Base-by-base conservation (phyloP, 2,113 vertebrate species). In the Nothobranchius kuhntae region DNA sequence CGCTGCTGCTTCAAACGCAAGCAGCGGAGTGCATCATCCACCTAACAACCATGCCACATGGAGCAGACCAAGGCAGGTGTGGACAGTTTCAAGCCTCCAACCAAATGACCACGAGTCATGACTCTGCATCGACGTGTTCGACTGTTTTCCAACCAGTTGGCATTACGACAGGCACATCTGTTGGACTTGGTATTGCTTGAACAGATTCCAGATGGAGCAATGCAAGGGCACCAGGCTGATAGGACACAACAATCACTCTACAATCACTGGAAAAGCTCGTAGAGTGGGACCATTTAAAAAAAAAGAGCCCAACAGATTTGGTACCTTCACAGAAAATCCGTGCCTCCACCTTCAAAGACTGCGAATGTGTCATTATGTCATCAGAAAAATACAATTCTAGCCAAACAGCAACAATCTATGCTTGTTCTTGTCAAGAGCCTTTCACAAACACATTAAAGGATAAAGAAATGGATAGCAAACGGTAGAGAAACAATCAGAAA, bases 151-250 rank as follows among this genome's bases (percentile, higher is more conserved):
- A 88, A 89, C 80, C 81, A 83, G 87, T 84, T 86, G 87, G 86
- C 83, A 67, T 86, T 68, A 74, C 79, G 78, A 89, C 85, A 91
- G 91, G 89, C 87, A 86, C 84, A 83, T 87, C 84, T 85, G 83
- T 85, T 87, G 90, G 87, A 91, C 87, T 92, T 86, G 73, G 89
- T 91, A 91, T 91, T 92, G 89, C 89, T 90, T 82, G 86, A 87
- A 87, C 84, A 87, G 80, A 88, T 71, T 81, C 13, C 35, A 74
- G 77, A 82, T 76, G 62, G 65, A 84, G 85, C 79, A 65, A 77
- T 78, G 78, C 64, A 60, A 48, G 21, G 52, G 60, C 11, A 60
- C 57, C 7, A 60, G 68, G 61, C 65, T 62, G 82, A 86, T 71
- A 53, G 69, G 66, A 81, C 70, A 77, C 72, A 78, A 84, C 68